These are phyloP conservation scores for Cryptocephalus moraei DNA, from an alignment of 2,888 invertebrate species.

Conservation along the genomic window DNA sequence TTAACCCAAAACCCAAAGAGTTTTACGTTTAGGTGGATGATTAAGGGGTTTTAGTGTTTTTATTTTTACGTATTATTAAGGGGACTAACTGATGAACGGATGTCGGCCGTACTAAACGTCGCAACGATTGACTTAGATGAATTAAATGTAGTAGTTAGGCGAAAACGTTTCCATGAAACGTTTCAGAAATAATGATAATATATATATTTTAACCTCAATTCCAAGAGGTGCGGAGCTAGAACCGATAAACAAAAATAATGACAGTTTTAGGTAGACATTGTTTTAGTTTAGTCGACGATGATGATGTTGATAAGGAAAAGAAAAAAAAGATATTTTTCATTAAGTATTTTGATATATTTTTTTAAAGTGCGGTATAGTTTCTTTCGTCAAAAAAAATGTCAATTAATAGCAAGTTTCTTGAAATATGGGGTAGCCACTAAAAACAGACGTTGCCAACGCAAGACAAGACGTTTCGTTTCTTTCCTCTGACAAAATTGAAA, in stretches of 20 bases:
- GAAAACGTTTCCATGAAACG: conserved; percentile 33
- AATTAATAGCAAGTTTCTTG: conserved; percentile 13
- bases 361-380: conserved; percentile 6
- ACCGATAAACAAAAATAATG: conserved; percentile 30
- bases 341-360: conserved; percentile 10
- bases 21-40: too few relatives aligned
- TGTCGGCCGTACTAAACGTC: conserved; percentile 21
- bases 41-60: too few relatives aligned
- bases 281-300: conserved; percentile 5
- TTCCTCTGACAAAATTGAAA: too few relatives aligned
- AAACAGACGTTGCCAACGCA: too few relatives aligned
- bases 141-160: conserved; percentile 31
- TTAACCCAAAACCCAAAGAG: too few relatives aligned
- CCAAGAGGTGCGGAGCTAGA: conserved; percentile 15
- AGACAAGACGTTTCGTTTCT: too few relatives aligned
- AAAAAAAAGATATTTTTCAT: conserved; percentile 7
- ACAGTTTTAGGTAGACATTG: conserved; percentile 15
- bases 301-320: neutral
- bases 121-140: conserved; percentile 34
- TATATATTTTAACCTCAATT: conserved; percentile 27
- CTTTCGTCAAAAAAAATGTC: conserved; percentile 14
- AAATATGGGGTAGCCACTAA: neutral
- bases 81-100: conserved; percentile 8
- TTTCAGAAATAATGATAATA: conserved; percentile 22
- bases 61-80: too few relatives aligned